Evolutionary conservation across 2,113 vertebrate genomes (phyloP), one percentile per base, ranked within the genome.

Genomic region (Henicopernis longicauda): DNA sequence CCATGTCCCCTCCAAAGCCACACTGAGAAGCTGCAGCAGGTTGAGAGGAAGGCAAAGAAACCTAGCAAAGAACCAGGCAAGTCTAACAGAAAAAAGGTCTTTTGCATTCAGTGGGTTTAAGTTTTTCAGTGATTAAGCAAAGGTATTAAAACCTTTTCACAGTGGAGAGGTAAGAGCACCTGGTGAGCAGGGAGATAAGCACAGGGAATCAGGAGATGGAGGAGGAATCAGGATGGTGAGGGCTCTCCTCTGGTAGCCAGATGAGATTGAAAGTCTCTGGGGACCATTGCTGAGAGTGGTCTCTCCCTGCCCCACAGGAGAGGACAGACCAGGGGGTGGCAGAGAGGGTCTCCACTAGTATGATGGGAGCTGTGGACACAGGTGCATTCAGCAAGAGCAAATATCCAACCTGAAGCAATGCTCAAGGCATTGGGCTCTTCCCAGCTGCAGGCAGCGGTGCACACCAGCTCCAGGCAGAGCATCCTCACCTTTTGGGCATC

Each of bases 331-430:
- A 8, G 7, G 34, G 8, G 11, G 7, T 62, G 26, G 11, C 11
- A 29, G 31, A 12, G 29, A 25, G 10, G 26, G 5, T 62, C 4
- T 49, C 9, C 0, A 0, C 10, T 40, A 36, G 14, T 27, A 36
- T 26, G 17, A 23, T 19, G 27, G 34, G 38, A 70, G n/a, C 27
- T 62, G 29, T 9, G 7, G n/a, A 42, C 32, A 47, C 8, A 49
- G 45, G 6, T 13, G 26, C 14, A 26, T 44, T 79, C 58, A 55
- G 44, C 21, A 23, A 82, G 31, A 65, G 17, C 8, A 72, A 61
- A 72, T 32, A 66, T 27, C 84, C 14, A 8, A 36, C 18, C 13
- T 52, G 52, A 36, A 79, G 47, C 31, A 72, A 45, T 0, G 3
- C 16, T 42, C 13, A 45, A 57, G 58, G 34, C 15, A 34, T 1